Evolutionary conservation across 2,888 invertebrate species (phyloP), one percentile per base, ranked within the genome.

Genomic region (Pammene fasciana): DNA sequence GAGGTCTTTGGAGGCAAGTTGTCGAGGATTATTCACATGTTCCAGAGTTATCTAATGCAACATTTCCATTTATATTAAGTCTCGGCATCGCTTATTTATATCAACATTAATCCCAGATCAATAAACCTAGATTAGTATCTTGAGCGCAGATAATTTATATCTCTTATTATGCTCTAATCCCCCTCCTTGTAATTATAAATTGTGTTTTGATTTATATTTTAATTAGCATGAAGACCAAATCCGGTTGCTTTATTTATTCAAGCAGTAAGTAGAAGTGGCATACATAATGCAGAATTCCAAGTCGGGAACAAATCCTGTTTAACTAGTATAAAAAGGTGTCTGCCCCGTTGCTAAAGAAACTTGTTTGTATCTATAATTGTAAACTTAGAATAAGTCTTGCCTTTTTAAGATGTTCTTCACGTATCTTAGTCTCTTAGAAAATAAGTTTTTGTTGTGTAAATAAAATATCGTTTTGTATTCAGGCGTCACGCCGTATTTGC

Each of bases 401-500:
- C 10, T 9, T 16, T 38, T 61, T 13, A 38, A 36, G 34, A 60
- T 48, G 36, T 61, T 61, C 60, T 14, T 50, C 50, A 50, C 16
- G 4, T 18, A 43, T 13, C n/a, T n/a, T 38, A 59, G 45, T 61
- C 41, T 56, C 14, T n/a, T 41, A 7, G 26, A 48, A 46, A 38
- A 13, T 6, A 48, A 4, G 16, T 61, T 18, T 62, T 43, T 67
- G 26, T 43, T 38, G 34, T 34, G 56, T 64, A 43, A 46, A 68
- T 64, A 43, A 46, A 68, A 57, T 62, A 68, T 64, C 26, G 55
- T 62, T 56, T 55, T 56, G 50, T 41, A 68, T 64, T 64, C 62
- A 65, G 26, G 57, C 68, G 52, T 59, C 68, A 59, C 18, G n/a
- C 59, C 65, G 59, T 65, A 68, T 68, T 68, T 68, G 64, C 57